Evolutionary conservation across 2,888 invertebrate species (phyloP).

Genomic region (Willowsia nigromaculata): DNA sequence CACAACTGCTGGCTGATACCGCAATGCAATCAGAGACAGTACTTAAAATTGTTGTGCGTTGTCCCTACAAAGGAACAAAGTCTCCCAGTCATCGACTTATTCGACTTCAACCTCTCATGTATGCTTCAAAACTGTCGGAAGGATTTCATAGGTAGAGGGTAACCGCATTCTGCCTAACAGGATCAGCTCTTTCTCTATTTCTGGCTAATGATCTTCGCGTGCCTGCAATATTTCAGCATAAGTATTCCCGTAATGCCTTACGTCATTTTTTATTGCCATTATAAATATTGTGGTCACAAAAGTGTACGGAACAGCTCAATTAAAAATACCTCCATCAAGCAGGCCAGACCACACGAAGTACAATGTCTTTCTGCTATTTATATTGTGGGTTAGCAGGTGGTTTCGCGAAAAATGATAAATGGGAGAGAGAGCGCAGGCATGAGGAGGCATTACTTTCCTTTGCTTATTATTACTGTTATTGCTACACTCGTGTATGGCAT

Average conservation of each 20-base stretch:
- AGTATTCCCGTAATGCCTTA: neutral
- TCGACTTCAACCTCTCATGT: no score
- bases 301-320: neutral
- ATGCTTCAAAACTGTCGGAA: neutral
- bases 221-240: neutral
- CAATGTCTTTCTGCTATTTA: neutral
- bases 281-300: neutral
- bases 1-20: neutral
- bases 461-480: neutral
- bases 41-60: neutral
- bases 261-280: neutral
- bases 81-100: no score
- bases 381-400: constrained; percentile 29
- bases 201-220: neutral
- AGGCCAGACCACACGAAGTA: neutral
- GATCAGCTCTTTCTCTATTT: neutral
- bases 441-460: constrained; percentile 8
- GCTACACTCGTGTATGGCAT: neutral
- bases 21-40: neutral
- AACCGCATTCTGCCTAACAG: neutral
- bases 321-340: neutral
- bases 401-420: constrained; percentile 25
- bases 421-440: neutral
- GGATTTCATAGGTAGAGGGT: neutral
- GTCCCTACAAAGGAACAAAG: no score